A percentile compares a stretch with the other conserved stretches of the same genome.
These are phyloP conservation scores for Trichogramma pretiosum DNA, from an alignment of 1,140 invertebrate genomes.

Conservation along the genomic window DNA sequence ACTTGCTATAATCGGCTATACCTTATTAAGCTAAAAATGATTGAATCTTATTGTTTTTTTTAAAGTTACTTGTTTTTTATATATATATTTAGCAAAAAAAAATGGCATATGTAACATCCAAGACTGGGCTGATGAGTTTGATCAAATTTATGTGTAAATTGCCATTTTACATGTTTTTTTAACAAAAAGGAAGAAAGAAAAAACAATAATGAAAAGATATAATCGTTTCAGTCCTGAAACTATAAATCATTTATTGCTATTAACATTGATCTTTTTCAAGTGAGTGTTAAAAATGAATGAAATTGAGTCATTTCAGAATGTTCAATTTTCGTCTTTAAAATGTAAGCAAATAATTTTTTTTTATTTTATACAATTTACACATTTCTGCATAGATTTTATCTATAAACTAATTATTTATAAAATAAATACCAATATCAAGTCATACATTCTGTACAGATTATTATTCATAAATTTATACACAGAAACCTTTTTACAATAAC, in stretches of 20 bases:
- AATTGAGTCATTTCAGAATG: constrained; percentile 11
- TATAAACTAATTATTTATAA: constrained; percentile 5
- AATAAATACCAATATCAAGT: constrained; percentile 2
- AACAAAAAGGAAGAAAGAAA: constrained; percentile 3
- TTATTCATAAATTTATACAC: too few relatives aligned
- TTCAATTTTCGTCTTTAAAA: neutral
- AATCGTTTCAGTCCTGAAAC: constrained; percentile 14
- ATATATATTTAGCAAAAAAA: constrained; percentile 31
- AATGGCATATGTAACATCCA: constrained; percentile 13
- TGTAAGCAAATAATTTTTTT: constrained; percentile 8
- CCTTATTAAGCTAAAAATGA: constrained; percentile 37
- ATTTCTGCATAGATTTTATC: constrained; percentile 13
- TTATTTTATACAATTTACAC: constrained; percentile 19
- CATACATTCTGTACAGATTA: constrained; percentile 5
- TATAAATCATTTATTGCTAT: constrained; percentile 38
- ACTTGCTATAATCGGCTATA: constrained; percentile 36
- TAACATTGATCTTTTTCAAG: constrained; percentile 47
- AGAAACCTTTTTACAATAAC: too few relatives aligned
- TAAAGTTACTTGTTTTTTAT: constrained; percentile 42
- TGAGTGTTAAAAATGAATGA: constrained; percentile 41
- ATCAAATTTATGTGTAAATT: constrained; percentile 21
- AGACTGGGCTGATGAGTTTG: constrained; percentile 23
- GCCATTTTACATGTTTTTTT: constrained; percentile 7
- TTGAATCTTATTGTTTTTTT: constrained; percentile 40
- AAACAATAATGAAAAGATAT: too few relatives aligned